Evolutionary conservation across 2,888 invertebrate species (phyloP).

Genomic region (Microplitis manilae): DNA sequence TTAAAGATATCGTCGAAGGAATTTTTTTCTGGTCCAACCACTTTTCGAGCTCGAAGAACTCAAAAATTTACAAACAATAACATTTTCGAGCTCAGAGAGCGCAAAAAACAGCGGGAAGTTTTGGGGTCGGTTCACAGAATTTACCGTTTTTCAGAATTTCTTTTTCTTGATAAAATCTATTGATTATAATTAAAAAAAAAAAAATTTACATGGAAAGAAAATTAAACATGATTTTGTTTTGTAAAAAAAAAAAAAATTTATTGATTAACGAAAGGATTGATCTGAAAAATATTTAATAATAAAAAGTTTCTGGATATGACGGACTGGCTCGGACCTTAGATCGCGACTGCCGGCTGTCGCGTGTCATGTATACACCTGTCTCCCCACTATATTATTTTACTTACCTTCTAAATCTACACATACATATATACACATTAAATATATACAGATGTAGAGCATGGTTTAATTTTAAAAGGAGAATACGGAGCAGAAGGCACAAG

Average conservation of each 20-base stretch:
- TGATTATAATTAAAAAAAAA: too few species aligned
- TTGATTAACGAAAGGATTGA: not conserved
- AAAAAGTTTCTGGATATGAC: not conserved
- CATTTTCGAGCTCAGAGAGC: too few species aligned
- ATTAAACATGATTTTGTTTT: not conserved
- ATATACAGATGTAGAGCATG: constrained; percentile 41
- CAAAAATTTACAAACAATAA: too few species aligned
- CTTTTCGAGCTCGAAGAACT: too few species aligned
- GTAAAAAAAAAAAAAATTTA: not conserved
- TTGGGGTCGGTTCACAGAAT: too few species aligned
- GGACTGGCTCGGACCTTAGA: constrained; percentile 5
- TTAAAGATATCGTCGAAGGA: too few species aligned
- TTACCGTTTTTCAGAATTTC: too few species aligned
- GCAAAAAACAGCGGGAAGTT: too few species aligned
- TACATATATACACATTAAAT: constrained; percentile 29
- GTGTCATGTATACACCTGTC: constrained; percentile 63
- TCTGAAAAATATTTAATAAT: not conserved
- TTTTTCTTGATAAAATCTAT: too few species aligned
- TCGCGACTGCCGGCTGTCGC: constrained; percentile 63
- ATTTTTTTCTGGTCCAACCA: too few species aligned
- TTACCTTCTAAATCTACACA: constrained; percentile 45
- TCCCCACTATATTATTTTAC: constrained; percentile 45
- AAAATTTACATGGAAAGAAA: too few species aligned
- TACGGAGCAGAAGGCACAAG: not conserved
- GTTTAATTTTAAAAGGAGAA: constrained; percentile 46